Evolutionary conservation across 2,888 invertebrate genomes (phyloP).

Genomic region (Drosophila algonquin): DNA sequence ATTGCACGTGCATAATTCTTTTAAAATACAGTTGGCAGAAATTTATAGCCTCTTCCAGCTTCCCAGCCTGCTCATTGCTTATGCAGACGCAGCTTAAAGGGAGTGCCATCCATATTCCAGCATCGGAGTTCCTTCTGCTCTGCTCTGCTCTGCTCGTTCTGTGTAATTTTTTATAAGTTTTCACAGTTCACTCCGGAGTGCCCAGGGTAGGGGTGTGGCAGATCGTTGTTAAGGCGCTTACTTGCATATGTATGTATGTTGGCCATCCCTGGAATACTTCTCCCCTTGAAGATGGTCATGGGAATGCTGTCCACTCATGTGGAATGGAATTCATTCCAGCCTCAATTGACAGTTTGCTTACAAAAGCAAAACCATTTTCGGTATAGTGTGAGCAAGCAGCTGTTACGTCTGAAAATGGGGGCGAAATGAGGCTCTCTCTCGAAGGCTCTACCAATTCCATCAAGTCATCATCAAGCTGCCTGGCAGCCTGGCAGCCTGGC

Average conservation of each 20-base stretch:
- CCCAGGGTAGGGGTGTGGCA: slow-evolving; percentile 2
- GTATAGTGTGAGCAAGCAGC: not conserved
- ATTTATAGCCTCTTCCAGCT: slow-evolving; percentile 59
- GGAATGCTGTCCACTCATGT: slow-evolving; percentile 35
- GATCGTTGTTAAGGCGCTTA: slow-evolving; percentile 69
- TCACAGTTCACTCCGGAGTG: slow-evolving; percentile 27
- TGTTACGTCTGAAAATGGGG: not conserved
- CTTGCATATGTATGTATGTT: slow-evolving; percentile 78
- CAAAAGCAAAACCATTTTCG: too few species aligned
- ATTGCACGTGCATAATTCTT: slow-evolving; percentile 79
- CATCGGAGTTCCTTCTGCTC: not conserved
- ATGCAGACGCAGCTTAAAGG: slow-evolving; percentile 66
- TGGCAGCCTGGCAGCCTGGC: not conserved
- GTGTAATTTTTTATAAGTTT: slow-evolving; percentile 67
- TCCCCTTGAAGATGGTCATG: slow-evolving; percentile 35
- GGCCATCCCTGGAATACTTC: slow-evolving; percentile 51
- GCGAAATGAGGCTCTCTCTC: slow-evolving; percentile 1
- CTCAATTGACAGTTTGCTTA: slow-evolving; percentile 64
- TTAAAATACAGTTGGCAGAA: slow-evolving; percentile 73
- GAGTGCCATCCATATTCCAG: slow-evolving; percentile 20
- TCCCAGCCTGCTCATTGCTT: slow-evolving; percentile 58
- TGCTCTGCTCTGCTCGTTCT: slow-evolving; percentile 16
- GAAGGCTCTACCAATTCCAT: slow-evolving; percentile 11
- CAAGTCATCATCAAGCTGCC: not conserved
- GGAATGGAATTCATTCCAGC: slow-evolving; percentile 33